A percentile compares a stretch with the other conserved stretches of the same genome.
Conservation (phyloP, 2,797 vertebrate species). For the Enteromius unitaeniatus region DNA sequence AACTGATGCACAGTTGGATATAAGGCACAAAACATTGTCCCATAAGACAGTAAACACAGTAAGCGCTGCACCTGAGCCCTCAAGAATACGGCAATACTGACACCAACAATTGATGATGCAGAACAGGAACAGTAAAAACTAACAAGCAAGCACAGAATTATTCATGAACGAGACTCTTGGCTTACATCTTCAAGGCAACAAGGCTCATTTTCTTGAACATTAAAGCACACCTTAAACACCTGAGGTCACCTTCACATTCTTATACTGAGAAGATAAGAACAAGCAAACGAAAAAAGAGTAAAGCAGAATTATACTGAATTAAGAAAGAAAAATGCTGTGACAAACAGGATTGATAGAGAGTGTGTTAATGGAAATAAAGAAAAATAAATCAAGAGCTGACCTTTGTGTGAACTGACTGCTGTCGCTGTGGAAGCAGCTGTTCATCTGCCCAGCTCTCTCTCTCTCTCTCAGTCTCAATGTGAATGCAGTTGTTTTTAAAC, state of each 20-base stretch:
- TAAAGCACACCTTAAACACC: slow-evolving; percentile 22
- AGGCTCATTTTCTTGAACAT: slow-evolving; percentile 12
- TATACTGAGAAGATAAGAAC: slow-evolving; percentile 9
- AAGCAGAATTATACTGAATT: neutral
- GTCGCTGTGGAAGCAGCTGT: neutral
- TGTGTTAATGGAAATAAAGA: neutral
- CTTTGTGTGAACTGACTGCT: slow-evolving; percentile 11
- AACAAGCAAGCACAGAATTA: neutral
- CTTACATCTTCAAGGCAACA: slow-evolving; percentile 22
- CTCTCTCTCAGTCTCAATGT: neutral
- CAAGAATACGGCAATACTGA: slow-evolving; percentile 6
- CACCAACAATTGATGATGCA: slow-evolving; percentile 25
- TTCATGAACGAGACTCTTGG: slow-evolving; percentile 13
- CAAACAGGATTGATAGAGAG: neutral
- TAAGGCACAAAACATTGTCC: neutral
- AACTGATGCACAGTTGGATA: slow-evolving; percentile 8
- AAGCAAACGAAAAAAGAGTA: neutral
- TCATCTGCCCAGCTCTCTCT: neutral
- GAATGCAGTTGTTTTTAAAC: slow-evolving; percentile 3
- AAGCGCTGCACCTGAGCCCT: slow-evolving; percentile 21
- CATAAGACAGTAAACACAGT: slow-evolving; percentile 15
- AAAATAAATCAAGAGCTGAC: neutral
- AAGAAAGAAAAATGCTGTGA: neutral
- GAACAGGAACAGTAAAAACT: slow-evolving; percentile 12
- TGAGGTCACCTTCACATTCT: slow-evolving; percentile 23